phyloP scores from a whole-genome alignment of 2,113 vertebrate species.

The Numida meleagris region DNA sequence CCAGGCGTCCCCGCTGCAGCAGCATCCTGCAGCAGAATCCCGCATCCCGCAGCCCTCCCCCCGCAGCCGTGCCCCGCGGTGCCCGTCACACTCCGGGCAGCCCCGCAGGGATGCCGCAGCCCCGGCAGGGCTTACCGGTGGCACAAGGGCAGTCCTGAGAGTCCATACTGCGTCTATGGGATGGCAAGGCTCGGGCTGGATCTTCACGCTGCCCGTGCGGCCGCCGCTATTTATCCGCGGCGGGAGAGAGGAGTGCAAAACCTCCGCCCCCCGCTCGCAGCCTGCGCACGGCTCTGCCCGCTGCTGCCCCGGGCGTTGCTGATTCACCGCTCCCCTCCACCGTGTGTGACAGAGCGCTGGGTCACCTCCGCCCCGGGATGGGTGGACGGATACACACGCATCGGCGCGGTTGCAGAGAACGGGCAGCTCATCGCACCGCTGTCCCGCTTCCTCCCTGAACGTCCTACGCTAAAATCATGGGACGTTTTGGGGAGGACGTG shows the following conservation, averaged over 20 bases:
- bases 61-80: background rate
- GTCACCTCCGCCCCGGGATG: background rate
- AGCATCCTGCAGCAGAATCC: background rate
- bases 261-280: constrained; percentile 61
- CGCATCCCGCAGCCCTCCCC: background rate
- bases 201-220: too few species aligned
- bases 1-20: background rate
- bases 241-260: constrained; percentile 34
- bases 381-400: background rate
- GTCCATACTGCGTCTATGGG: constrained; percentile 66
- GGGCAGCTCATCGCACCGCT: background rate
- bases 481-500: background rate
- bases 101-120: background rate
- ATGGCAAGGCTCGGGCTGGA: background rate
- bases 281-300: constrained; percentile 70
- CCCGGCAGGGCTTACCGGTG: constrained; percentile 60
- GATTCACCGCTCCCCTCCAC: background rate
- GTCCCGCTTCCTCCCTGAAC: background rate
- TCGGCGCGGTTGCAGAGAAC: background rate
- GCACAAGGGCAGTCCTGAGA: constrained; percentile 76
- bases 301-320: constrained; percentile 48
- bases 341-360: background rate
- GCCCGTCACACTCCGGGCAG: background rate
- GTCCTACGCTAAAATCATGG: background rate
- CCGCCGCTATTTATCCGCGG: constrained; percentile 70